Evolutionary conservation across 2,113 vertebrate genomes (phyloP).

Genomic region (Shinisaurus crocodilurus): DNA sequence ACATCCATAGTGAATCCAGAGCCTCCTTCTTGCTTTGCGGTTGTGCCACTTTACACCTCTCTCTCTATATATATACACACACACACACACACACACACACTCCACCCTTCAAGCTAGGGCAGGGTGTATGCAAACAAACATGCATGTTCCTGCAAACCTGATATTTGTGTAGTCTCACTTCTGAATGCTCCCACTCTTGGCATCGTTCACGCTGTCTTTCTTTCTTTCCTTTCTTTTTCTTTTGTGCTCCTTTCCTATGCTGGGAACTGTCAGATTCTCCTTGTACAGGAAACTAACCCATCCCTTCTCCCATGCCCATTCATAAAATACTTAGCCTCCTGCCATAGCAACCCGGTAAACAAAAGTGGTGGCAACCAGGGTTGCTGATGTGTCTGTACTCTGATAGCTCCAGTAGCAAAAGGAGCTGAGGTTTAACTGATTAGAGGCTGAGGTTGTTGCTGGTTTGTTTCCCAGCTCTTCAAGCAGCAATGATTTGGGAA

Average conservation of each 20-base stretch:
- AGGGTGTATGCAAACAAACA: constrained; percentile 55
- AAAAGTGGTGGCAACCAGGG: not conserved
- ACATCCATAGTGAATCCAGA: too few species aligned
- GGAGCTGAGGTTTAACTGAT: not conserved
- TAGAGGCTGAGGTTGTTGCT: not conserved
- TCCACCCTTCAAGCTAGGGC: constrained; percentile 44
- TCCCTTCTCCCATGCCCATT: not conserved
- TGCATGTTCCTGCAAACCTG: constrained; percentile 57
- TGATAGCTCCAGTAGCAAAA: not conserved
- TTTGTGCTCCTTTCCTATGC: not conserved
- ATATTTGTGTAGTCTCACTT: constrained; percentile 31
- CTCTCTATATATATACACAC: not conserved
- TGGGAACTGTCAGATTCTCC: constrained; percentile 64
- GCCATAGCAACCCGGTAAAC: not conserved
- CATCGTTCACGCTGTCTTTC: not conserved
- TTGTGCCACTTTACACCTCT: too few species aligned
- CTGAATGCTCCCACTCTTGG: not conserved
- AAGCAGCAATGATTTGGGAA: not conserved
- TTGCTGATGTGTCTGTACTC: not conserved
- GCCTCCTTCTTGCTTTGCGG: too few species aligned
- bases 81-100: too few species aligned
- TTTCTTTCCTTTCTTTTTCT: not conserved
- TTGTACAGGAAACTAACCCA: constrained; percentile 28
- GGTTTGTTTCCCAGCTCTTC: not conserved
- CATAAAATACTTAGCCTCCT: not conserved